phyloP scores from a whole-genome alignment of 2,797 vertebrate genomes.

The Cossypha heuglini region DNA sequence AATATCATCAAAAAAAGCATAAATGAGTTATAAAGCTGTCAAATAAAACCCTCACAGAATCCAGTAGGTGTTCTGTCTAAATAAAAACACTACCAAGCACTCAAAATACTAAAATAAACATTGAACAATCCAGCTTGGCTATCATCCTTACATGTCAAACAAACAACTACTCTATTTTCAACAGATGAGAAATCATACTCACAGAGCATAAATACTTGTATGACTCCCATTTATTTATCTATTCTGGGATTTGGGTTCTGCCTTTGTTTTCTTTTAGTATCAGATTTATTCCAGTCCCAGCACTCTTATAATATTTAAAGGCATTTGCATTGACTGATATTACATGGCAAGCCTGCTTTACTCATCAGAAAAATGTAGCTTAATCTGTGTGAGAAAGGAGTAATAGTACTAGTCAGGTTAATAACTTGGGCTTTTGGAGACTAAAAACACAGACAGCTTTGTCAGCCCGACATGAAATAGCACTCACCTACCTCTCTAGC shows the following conservation, averaged over 20 bases:
- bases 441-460: not conserved
- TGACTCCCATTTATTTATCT: conserved; percentile 44
- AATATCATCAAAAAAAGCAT: not conserved
- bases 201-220: conserved; percentile 19
- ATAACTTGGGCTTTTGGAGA: not conserved
- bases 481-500: not conserved
- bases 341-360: conserved; percentile 23
- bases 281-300: conserved; percentile 30
- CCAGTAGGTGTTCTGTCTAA: not conserved
- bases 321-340: not conserved
- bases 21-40: not conserved
- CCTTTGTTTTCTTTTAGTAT: conserved; percentile 37
- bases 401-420: conserved; percentile 1
- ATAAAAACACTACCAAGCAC: conserved; percentile 18
- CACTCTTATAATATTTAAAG: not conserved
- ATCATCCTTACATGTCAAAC: not conserved
- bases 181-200: conserved; percentile 34
- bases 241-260: not conserved
- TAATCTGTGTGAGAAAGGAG: conserved; percentile 36
- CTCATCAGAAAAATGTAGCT: conserved; percentile 23
- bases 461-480: not conserved
- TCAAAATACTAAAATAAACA: conserved; percentile 27
- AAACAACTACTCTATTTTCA: conserved; percentile 27
- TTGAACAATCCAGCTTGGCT: not conserved
- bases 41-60: not conserved